These are phyloP conservation scores for Dendropsophus ebraccatus DNA, from an alignment of 2,113 vertebrate genomes.

Conservation along the genomic window DNA sequence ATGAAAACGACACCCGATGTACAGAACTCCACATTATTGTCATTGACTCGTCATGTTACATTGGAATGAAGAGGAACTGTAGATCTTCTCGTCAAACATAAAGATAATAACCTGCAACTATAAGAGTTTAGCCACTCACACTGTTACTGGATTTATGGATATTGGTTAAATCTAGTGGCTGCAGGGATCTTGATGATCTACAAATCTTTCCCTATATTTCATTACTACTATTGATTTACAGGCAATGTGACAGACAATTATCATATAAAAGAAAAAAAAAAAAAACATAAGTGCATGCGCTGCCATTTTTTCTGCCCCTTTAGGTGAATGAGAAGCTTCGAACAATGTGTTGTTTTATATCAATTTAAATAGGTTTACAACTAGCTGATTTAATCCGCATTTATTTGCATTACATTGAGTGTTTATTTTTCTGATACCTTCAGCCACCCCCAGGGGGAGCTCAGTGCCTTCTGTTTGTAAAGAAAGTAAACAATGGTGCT, in stretches of 20 bases:
- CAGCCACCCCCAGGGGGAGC: too few relatives aligned
- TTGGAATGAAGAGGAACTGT: not conserved
- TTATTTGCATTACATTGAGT: too few relatives aligned
- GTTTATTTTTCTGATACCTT: too few relatives aligned
- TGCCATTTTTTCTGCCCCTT: not conserved
- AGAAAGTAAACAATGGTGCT: too few relatives aligned
- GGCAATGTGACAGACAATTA: not conserved
- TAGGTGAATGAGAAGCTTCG: not conserved
- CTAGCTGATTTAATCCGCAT: too few relatives aligned
- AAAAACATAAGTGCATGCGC: not conserved
- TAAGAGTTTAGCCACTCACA: not conserved
- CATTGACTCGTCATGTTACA: not conserved
- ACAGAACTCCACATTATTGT: not conserved
- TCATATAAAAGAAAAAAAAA: not conserved
- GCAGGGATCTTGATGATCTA: too few relatives aligned
- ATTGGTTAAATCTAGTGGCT: not conserved
- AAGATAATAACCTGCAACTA: slow-evolving; percentile 19
- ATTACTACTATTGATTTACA: not conserved
- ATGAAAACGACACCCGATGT: slow-evolving; percentile 34
- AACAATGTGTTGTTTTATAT: not conserved
- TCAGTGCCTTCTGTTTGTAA: too few relatives aligned
- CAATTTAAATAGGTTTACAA: not conserved
- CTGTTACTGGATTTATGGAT: slow-evolving; percentile 3
- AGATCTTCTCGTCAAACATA: not conserved
- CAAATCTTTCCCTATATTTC: not conserved